Evolutionary conservation across 37 sponge, comb jelly and placozoan species (phyloP).

Genomic region (Aplysina aerophoba): DNA sequence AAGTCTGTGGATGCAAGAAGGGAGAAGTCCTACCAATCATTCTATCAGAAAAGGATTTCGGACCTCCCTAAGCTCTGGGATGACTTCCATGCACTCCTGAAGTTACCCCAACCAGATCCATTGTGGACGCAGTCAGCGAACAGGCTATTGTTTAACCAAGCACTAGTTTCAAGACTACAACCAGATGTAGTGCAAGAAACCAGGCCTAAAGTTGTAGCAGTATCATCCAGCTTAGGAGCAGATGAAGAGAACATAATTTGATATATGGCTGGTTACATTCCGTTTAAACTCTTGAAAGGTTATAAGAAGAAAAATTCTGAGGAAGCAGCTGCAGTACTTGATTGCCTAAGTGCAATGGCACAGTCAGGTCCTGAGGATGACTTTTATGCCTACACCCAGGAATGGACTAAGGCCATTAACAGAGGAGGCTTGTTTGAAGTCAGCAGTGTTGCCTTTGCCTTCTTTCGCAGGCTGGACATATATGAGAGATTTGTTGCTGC

Average conservation of each 20-base stretch:
- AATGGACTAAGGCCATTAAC: neutral
- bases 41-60: neutral
- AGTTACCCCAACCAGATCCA: neutral
- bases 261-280: conserved; percentile 13
- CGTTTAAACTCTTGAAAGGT: neutral
- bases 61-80: neutral
- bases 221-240: neutral
- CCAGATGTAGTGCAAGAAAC: neutral
- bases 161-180: too few species aligned
- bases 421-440: neutral
- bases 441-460: neutral
- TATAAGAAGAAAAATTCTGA: conserved; percentile 2
- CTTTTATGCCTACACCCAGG: conserved; percentile 9
- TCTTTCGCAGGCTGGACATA: neutral
- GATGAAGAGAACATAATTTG: conserved; percentile 5
- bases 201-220: neutral
- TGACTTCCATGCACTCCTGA: neutral
- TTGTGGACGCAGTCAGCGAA: conserved; percentile 3
- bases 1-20: neutral
- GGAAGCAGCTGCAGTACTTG: neutral
- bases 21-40: neutral
- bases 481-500: neutral
- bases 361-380: neutral
- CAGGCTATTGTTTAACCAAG: conserved; percentile 6
- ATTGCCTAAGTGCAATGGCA: neutral